phyloP scores from a whole-genome alignment of 2,888 invertebrate species.

The Palloptera scutellata region DNA sequence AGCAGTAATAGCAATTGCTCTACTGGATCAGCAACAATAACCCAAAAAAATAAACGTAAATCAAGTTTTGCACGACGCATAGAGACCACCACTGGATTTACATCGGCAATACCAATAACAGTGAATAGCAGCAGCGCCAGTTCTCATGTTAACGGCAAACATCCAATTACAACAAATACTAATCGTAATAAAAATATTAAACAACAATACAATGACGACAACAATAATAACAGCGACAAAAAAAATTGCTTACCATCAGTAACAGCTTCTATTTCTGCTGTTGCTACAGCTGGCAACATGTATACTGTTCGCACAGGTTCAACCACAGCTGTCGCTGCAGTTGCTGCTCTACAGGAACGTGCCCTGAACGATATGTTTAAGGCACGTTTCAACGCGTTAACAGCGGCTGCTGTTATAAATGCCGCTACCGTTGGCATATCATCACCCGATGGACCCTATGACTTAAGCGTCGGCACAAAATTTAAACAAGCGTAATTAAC shows the following conservation, averaged over 20 bases:
- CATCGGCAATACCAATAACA: conserved; percentile 17
- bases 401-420: conserved; percentile 41
- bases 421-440: conserved; percentile 33
- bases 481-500: conserved; percentile 39
- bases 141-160: conserved; percentile 27
- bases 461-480: conserved; percentile 51
- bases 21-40: conserved; percentile 1
- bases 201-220: conserved; percentile 29
- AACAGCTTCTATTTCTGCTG: background rate
- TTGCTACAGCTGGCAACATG: no score
- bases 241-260: background rate
- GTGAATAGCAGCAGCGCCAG: conserved; percentile 29
- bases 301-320: background rate
- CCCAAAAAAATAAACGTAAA: conserved; percentile 45
- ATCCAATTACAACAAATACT: conserved; percentile 19
- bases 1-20: conserved; percentile 42
- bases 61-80: conserved; percentile 44
- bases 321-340: conserved; percentile 34
- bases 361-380: conserved; percentile 51
- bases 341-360: conserved; percentile 47
- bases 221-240: conserved; percentile 23
- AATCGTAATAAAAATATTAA: conserved; percentile 36
- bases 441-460: conserved; percentile 50
- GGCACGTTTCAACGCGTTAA: conserved; percentile 48
- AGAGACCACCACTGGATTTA: conserved; percentile 32